A percentile compares a stretch with the other conserved stretches of the same genome.
Conservation (phyloP, 2,888 invertebrate species). For the Tinea trinotella region DNA sequence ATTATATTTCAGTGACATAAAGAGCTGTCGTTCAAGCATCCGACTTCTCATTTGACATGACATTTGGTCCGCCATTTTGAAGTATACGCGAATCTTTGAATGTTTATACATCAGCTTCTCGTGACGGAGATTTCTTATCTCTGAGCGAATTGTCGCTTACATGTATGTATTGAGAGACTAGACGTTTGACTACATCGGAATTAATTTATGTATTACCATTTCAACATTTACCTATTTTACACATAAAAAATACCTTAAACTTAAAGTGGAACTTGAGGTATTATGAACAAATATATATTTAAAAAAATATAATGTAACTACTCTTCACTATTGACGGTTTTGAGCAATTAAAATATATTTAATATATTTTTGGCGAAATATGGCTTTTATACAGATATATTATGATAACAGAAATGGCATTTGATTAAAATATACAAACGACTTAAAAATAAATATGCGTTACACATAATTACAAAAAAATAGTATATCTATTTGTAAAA, state of each 20-base stretch:
- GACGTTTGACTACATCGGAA: neutral
- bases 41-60: no score
- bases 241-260: neutral
- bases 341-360: slow-evolving; percentile 15
- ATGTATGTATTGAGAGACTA: slow-evolving; percentile 8
- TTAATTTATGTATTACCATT: neutral
- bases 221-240: neutral
- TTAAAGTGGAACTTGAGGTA: slow-evolving; percentile 12
- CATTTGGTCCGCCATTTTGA: no score
- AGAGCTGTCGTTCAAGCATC: no score
- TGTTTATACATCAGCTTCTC: neutral
- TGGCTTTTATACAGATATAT: slow-evolving; percentile 10
- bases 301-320: neutral
- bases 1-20: no score
- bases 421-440: slow-evolving; percentile 12
- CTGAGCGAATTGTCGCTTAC: neutral
- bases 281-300: neutral
- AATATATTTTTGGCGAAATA: slow-evolving; percentile 14
- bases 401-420: slow-evolving; percentile 8
- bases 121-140: neutral
- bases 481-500: no score
- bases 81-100: no score
- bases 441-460: slow-evolving; percentile 5
- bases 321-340: slow-evolving; percentile 5
- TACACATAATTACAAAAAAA: slow-evolving; percentile 5